Percentiles rank a stretch among this genome's conserved stretches.
Conservation (phyloP, 1,140 invertebrate genomes). For the Nymphalis io region DNA sequence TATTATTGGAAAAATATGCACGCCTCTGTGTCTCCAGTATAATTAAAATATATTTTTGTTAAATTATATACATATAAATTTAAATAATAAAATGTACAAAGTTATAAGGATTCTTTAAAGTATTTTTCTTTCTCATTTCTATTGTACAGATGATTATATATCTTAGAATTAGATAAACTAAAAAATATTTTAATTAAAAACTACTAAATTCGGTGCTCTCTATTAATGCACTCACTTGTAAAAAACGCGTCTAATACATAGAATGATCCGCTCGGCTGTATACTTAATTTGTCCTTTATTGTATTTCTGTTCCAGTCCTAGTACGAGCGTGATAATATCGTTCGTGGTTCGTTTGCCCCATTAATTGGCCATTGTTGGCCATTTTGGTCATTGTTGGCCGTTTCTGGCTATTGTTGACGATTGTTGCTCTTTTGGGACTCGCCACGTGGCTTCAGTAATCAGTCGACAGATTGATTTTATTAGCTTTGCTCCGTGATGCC, state of each 20-base stretch:
- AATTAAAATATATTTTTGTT: too few relatives aligned
- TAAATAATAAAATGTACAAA: too few relatives aligned
- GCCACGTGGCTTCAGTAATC: slow-evolving; percentile 39
- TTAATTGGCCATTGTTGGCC: slow-evolving; percentile 62
- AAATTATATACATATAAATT: too few relatives aligned
- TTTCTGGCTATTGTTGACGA: slow-evolving; percentile 38
- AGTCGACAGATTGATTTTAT: slow-evolving; percentile 50
- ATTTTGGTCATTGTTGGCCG: slow-evolving; percentile 22
- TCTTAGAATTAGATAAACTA: too few relatives aligned
- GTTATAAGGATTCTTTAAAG: too few relatives aligned
- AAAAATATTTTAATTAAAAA: background rate
- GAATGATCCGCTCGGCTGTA: slow-evolving; percentile 18
- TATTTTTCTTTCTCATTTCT: too few relatives aligned
- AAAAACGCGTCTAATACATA: slow-evolving; percentile 10
- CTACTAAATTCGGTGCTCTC: background rate
- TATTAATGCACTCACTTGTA: background rate
- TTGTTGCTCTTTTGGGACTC: slow-evolving; percentile 61
- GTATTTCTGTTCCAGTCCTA: slow-evolving; percentile 26
- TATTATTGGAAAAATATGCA: too few relatives aligned
- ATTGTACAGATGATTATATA: too few relatives aligned
- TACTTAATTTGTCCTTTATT: slow-evolving; percentile 57
- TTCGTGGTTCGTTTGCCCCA: slow-evolving; percentile 58
- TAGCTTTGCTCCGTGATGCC: slow-evolving; percentile 37
- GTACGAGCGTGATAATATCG: slow-evolving; percentile 48
- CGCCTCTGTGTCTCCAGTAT: too few relatives aligned